Evolutionary conservation across 1,140 invertebrate genomes (phyloP).

Genomic region (Aradophagus sp.): DNA sequence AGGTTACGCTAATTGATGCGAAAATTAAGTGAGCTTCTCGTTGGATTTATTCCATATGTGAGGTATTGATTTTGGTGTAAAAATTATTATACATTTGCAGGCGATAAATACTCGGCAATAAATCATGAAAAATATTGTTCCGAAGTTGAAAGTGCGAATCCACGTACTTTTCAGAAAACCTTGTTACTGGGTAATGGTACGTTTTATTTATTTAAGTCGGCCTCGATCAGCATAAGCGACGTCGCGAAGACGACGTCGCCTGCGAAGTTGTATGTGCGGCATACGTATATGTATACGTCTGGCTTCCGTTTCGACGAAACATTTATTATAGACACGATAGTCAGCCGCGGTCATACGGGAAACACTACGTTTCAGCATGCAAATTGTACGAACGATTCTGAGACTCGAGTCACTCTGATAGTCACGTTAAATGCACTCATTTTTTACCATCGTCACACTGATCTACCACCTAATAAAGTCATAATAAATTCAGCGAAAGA

Average conservation of each 20-base stretch:
- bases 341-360: slow-evolving; percentile 55
- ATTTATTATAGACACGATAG: slow-evolving; percentile 65
- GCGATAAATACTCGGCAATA: too few species aligned
- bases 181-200: slow-evolving; percentile 50
- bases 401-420: slow-evolving; percentile 20
- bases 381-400: slow-evolving; percentile 57
- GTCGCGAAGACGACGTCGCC: slow-evolving; percentile 37
- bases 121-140: slow-evolving; percentile 1
- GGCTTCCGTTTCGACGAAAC: slow-evolving; percentile 56
- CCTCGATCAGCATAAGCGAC: slow-evolving; percentile 39
- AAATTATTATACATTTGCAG: too few species aligned
- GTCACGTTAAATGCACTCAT: slow-evolving; percentile 32
- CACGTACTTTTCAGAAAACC: slow-evolving; percentile 32
- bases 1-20: too few species aligned
- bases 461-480: too few species aligned
- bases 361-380: slow-evolving; percentile 63
- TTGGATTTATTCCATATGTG: too few species aligned
- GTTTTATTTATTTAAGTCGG: slow-evolving; percentile 61
- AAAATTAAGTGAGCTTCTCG: too few species aligned
- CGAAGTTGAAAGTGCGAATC: slow-evolving; percentile 22
- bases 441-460: too few species aligned
- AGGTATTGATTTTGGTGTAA: too few species aligned
- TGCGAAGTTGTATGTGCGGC: slow-evolving; percentile 26
- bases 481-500: too few species aligned
- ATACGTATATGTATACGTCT: slow-evolving; percentile 23